Evolutionary conservation across 1,140 invertebrate genomes (phyloP), one percentile per base, ranked within the genome.

Genomic region (Danaus plexippus): DNA sequence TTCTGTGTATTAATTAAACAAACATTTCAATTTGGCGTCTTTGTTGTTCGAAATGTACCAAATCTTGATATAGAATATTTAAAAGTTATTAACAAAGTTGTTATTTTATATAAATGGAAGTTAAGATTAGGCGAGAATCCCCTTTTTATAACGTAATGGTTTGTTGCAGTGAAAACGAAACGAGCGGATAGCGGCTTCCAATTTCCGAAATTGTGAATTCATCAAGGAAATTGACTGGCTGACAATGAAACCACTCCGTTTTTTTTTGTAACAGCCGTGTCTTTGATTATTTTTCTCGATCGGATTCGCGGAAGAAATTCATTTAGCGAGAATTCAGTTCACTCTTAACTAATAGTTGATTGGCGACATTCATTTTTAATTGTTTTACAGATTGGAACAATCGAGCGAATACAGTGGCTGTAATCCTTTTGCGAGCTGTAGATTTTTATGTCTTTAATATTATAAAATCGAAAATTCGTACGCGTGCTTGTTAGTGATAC

Each of bases 161-260:
- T 49, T 49, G 47, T 18, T 32, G 40, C 32, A 49, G 11, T 40
- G 44, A 47, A 62, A 15, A 47, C 13, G 47, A 47, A 54, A 55
- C 55, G 62, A 59, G 58, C 66, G 67, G 22, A 32, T 32, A 32
- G 66, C 73, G 60, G 22, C 62, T 75, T 78, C 66, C 75, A 81
- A 83, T 83, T 80, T 80, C 73, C 77, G 73, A 80, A 81, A 84
- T 79, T 79, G 73, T 75, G 70, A 79, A 69, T 79, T 84, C 77
- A 81, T 84, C 75, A 79, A 77, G 73, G 75, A 81, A 81, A 80
- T 80, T 81, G 78, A 75, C 73, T 79, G 64, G 64, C 70, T 76
- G 76, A 78, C 72, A 71, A 73, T 67, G 64, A 71, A 69, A 69
- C 64, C 59, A 71, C 66, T 74, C 64, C 70, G 71, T 72, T 68